Base-by-base conservation (phyloP, 2,888 invertebrate genomes). In the Mimas tiliae region DNA sequence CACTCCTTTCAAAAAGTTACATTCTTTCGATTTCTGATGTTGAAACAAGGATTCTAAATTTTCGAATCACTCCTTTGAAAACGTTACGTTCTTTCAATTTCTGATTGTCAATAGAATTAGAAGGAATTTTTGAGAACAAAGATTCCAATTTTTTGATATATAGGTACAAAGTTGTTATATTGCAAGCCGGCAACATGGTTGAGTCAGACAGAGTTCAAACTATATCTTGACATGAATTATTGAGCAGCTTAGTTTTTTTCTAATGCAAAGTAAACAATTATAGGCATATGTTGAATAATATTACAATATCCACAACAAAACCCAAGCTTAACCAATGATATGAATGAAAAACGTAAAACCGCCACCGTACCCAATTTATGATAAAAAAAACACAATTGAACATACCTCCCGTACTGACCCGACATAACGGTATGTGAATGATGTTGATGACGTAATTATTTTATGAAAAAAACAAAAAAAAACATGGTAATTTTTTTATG, bases 381-480 rank as follows among this genome's bases (percentile, higher is more conserved):
- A 70, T 65, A 72, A 74, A 74, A 73, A 73, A 74, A 73, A 73
- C 81, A 73, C 76, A 67, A 67, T 70, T 69, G 67, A 76, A 88
- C 88, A 83, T 88, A 88, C 87, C 87, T 88, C 84, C 87, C 84
- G 75, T 70, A 85, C 87, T 88, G 83, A 73, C 79, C 76, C 79
- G 83, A 81, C 77, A 81, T 74, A 79, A 81, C 77, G 74, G 66
- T 71, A 76, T 78, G 78, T 72, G 76, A 79, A 84, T 84, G 82
- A 75, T 74, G 79, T 75, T 75, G 78, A 76, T 76, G 82, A 74
- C 78, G 83, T 73, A 76, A 78, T 80, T 75, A 74, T 78, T 74
- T 84, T 89, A 88, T 89, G 89, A 69, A 89, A 89, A 85, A 79
- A 78, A 84, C 81, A 81, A 82, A 83, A 81, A 81, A 74, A 71